Evolutionary conservation across 2,113 vertebrate genomes (phyloP).

Genomic region (Chascanopsetta lugubris): DNA sequence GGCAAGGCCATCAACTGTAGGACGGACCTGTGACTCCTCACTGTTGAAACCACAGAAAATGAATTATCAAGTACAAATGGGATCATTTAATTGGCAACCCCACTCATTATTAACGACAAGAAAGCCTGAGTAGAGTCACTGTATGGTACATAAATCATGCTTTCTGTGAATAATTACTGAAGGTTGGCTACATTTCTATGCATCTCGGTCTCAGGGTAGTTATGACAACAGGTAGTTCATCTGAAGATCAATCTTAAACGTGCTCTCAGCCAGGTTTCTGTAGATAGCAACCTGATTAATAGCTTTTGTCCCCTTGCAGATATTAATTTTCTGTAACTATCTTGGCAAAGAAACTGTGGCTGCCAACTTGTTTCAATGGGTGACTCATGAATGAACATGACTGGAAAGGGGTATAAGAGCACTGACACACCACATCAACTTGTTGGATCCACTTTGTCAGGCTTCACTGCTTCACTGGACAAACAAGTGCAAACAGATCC

Average conservation of each 20-base stretch:
- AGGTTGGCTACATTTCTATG: no score
- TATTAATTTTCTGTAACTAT: constrained; percentile 8
- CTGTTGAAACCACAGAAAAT: constrained; percentile 1
- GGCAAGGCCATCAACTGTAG: constrained; percentile 46
- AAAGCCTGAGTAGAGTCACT: background rate
- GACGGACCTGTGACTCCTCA: constrained; percentile 18
- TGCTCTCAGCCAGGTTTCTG: background rate
- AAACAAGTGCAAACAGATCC: constrained; percentile 44
- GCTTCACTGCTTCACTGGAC: background rate
- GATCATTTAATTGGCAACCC: no score
- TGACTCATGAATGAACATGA: background rate
- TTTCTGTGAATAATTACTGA: background rate
- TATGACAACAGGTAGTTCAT: background rate
- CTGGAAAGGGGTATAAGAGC: background rate
- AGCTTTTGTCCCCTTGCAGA: background rate
- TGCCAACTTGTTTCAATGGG: constrained; percentile 1
- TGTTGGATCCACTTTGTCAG: background rate
- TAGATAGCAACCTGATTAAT: background rate
- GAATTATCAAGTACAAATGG: background rate
- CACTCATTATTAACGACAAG: no score
- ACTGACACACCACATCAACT: background rate
- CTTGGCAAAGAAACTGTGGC: constrained; percentile 3
- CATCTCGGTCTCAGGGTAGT: background rate
- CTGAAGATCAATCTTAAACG: background rate
- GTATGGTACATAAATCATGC: background rate